These are phyloP conservation scores for Bombus picipes DNA, from an alignment of 1,140 invertebrate genomes.

Conservation along the genomic window DNA sequence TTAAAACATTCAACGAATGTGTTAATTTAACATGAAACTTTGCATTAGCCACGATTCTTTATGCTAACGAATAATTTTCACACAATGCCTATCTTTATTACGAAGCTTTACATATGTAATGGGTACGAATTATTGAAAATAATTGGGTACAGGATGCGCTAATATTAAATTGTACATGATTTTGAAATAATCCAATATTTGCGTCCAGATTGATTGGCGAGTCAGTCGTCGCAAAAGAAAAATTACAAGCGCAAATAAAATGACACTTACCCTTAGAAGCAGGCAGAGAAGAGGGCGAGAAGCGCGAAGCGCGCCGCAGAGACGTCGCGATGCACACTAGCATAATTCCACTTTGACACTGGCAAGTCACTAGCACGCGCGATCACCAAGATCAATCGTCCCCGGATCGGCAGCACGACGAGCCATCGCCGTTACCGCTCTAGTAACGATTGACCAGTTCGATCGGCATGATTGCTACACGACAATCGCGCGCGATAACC, in stretches of 20 bases:
- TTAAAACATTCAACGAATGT: too few species aligned
- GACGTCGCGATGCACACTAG: slow-evolving; percentile 10
- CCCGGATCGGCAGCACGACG: slow-evolving; percentile 20
- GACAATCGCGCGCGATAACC: slow-evolving; percentile 1
- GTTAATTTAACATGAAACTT: too few species aligned
- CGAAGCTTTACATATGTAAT: too few species aligned
- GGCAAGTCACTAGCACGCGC: slow-evolving; percentile 57
- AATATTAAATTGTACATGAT: background rate
- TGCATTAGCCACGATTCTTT: too few species aligned
- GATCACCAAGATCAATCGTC: slow-evolving; percentile 48
- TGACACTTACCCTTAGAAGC: slow-evolving; percentile 22
- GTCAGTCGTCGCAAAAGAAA: background rate
- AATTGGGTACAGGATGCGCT: too few species aligned
- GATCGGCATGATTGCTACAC: slow-evolving; percentile 35
- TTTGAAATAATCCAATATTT: background rate
- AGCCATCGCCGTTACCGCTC: slow-evolving; percentile 45
- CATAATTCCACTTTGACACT: slow-evolving; percentile 48
- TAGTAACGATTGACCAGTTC: slow-evolving; percentile 34
- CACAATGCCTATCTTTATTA: too few species aligned
- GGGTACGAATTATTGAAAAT: too few species aligned
- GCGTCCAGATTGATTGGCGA: background rate
- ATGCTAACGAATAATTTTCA: too few species aligned
- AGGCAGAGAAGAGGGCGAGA: background rate
- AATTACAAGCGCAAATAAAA: background rate
- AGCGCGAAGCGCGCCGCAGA: too few species aligned